Evolutionary conservation across 2,888 invertebrate genomes (phyloP).

Genomic region (Trichogramma dendrolimi): DNA sequence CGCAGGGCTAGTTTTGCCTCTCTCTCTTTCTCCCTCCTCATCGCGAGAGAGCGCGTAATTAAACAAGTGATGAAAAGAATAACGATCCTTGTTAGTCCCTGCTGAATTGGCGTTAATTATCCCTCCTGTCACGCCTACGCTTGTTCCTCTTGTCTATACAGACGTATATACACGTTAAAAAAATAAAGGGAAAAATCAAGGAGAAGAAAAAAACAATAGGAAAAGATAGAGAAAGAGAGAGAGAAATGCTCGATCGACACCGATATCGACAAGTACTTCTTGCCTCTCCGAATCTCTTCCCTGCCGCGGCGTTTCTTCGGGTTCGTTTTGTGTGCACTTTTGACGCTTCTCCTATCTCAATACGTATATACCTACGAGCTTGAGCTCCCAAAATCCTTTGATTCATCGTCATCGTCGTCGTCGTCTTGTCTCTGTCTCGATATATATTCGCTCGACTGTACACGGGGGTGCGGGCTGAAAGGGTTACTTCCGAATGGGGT

Average conservation of each 20-base stretch:
- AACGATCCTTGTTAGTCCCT: constrained; percentile 25
- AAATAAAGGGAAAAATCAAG: constrained; percentile 14
- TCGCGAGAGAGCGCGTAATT: constrained; percentile 9
- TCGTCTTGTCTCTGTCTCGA: too few relatives aligned
- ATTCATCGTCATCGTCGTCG: constrained; percentile 42
- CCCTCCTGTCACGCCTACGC: constrained; percentile 15
- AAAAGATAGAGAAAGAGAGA: neutral
- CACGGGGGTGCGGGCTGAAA: constrained; percentile 37
- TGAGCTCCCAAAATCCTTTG: constrained; percentile 46
- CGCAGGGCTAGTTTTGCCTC: constrained; percentile 15
- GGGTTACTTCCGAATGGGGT: constrained; percentile 36
- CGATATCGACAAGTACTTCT: constrained; percentile 12
- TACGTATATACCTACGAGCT: too few relatives aligned
- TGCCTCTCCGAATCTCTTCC: constrained; percentile 14
- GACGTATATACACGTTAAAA: constrained; percentile 21
- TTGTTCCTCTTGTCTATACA: constrained; percentile 8
- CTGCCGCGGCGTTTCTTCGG: constrained; percentile 17
- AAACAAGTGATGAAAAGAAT: constrained; percentile 23
- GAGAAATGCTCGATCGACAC: constrained; percentile 22
- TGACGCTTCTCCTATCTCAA: constrained; percentile 39
- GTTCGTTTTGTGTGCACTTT: constrained; percentile 37
- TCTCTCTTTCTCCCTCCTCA: constrained; percentile 11
- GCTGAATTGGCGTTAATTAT: constrained; percentile 27
- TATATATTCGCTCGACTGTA: too few relatives aligned
- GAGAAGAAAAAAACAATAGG: neutral